These are phyloP conservation scores for Trichonephila clavata DNA, from an alignment of 1,140 invertebrate species.

Conservation along the genomic window DNA sequence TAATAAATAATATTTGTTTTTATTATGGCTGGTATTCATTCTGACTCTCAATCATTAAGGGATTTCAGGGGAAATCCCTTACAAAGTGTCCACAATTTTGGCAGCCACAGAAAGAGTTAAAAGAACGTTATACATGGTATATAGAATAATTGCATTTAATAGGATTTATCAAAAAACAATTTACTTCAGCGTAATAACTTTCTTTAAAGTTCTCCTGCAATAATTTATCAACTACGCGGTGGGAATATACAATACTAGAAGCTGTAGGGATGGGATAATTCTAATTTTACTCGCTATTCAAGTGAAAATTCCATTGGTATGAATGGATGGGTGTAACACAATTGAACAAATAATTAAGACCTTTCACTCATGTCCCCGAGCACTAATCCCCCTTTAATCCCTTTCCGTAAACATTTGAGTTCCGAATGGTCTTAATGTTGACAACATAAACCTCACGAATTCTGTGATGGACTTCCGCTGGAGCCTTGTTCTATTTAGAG, in stretches of 20 bases:
- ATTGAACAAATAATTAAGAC: background rate
- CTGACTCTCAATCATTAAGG: too few relatives aligned
- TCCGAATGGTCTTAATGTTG: background rate
- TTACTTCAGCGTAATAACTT: background rate
- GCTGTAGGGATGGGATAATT: background rate
- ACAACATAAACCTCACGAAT: too few relatives aligned
- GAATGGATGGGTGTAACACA: background rate
- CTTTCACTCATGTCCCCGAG: background rate
- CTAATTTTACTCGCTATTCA: background rate
- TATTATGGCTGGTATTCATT: too few relatives aligned
- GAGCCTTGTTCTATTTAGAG: too few relatives aligned
- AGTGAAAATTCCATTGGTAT: background rate
- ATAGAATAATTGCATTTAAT: too few relatives aligned
- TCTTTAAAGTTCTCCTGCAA: background rate
- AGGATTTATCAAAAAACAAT: background rate
- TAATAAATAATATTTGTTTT: too few relatives aligned
- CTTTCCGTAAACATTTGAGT: background rate
- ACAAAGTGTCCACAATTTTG: too few relatives aligned
- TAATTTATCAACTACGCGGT: background rate
- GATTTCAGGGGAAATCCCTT: too few relatives aligned
- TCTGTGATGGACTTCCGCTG: too few relatives aligned
- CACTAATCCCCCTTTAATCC: background rate
- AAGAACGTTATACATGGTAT: too few relatives aligned
- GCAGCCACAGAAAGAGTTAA: too few relatives aligned
- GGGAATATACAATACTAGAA: background rate